A percentile compares a stretch with the other conserved stretches of the same genome.
phyloP scores from a whole-genome alignment of 2,113 vertebrate species.

The Phylloscopus whistleri region DNA sequence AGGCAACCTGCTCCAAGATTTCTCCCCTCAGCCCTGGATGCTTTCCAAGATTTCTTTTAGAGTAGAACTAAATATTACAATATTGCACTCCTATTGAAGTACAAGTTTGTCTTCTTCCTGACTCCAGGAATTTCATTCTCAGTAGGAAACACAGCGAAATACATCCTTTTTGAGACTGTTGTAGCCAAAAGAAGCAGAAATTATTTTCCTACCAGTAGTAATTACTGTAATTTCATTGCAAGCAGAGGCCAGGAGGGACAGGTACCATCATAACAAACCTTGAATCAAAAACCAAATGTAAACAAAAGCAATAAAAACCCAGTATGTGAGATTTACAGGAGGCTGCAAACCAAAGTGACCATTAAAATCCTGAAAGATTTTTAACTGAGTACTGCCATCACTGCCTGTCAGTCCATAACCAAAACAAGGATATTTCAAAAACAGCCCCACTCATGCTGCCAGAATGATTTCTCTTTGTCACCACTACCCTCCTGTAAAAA shows the following conservation, averaged over 20 bases:
- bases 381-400: background rate
- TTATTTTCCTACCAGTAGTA: background rate
- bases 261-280: background rate
- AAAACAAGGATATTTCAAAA: background rate
- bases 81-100: background rate
- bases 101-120: background rate
- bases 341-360: background rate
- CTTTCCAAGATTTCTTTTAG: background rate
- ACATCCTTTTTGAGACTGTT: background rate
- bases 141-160: background rate
- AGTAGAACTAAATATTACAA: background rate
- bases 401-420: background rate
- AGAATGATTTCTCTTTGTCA: background rate
- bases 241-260: background rate
- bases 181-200: background rate
- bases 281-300: background rate
- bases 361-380: background rate
- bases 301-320: background rate
- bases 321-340: background rate
- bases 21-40: background rate
- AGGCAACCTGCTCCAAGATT: background rate
- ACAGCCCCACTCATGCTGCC: background rate
- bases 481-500: background rate
- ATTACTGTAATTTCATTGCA: background rate
- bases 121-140: background rate